Percentiles rank a stretch among this genome's conserved stretches.
These are phyloP conservation scores for Triops longicaudatus DNA, from an alignment of 1,140 invertebrate genomes.

Conservation along the genomic window DNA sequence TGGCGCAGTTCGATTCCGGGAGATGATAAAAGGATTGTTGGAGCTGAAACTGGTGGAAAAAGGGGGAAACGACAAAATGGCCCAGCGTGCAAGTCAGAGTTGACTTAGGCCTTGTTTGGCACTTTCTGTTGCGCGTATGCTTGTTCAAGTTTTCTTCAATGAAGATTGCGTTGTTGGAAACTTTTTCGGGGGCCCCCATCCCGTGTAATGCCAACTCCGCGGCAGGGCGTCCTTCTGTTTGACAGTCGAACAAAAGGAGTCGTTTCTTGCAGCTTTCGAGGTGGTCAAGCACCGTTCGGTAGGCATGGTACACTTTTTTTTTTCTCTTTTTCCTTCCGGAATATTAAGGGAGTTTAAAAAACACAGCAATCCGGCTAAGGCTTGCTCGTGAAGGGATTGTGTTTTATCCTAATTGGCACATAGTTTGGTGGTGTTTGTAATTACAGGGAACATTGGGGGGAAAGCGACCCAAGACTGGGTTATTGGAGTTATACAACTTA, in stretches of 20 bases:
- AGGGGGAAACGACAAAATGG: neutral
- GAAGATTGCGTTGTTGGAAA: neutral
- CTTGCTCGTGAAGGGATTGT: too few species aligned
- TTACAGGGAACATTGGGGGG: neutral
- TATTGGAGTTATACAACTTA: neutral
- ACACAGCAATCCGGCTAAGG: too few species aligned
- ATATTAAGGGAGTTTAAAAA: too few species aligned
- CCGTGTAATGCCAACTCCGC: neutral
- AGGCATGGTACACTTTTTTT: too few species aligned
- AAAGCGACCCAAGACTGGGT: neutral
- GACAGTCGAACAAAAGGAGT: conserved; percentile 11
- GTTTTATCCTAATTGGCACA: too few species aligned
- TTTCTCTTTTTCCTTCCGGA: too few species aligned
- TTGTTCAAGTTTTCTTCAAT: neutral
- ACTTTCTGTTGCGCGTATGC: neutral
- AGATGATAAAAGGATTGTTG: neutral
- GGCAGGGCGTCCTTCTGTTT: conserved; percentile 10
- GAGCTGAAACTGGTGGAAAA: too few species aligned
- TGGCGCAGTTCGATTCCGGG: neutral
- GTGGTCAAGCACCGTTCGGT: neutral
- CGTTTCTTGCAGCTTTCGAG: neutral
- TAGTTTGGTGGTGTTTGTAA: neutral
- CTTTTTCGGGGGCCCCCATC: neutral
- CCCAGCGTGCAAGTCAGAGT: neutral
- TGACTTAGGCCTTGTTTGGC: neutral